Base-by-base conservation (phyloP, 2,113 vertebrate genomes). In the Garra rufa region DNA sequence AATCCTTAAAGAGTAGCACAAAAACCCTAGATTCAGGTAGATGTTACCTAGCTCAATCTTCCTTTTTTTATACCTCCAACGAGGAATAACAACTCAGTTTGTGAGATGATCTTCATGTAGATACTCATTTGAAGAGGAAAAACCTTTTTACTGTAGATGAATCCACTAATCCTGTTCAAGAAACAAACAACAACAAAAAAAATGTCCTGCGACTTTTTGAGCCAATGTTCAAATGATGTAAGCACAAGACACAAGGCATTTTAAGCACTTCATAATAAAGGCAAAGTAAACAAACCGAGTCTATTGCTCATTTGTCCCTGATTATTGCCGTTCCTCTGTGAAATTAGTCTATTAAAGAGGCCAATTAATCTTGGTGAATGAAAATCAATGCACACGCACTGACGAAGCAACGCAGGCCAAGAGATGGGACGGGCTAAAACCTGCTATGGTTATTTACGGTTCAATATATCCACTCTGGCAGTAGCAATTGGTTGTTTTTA, bases 211-310 rank as follows among this genome's bases (percentile, higher is more conserved):
- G 74, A 87, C 46, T 89, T 94, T 94, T 94, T 92, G 94, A 96
- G 94, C 94, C 95, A 95, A 93, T 95, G 93, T 95, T 94, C 92
- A 94, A 94, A 93, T 89, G 92, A 94, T 95, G 94, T 95, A 95
- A 96, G 95, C 95, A 96, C 95, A 96, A 95, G 93, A 94, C 93
- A 95, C 93, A 95, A 94, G 94, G 93, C 93, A 93, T 95, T 95
- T 94, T 94, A 93, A 92, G 93, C 94, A 95, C 95, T 95, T 96
- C 94, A 95, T 95, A 96, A 95, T 95, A 95, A 95, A 95, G 94
- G 94, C 89, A 92, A 94, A 94, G 91, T 91, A 94, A 94, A 86
- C 87, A 89, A 85, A 89, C 57, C 61, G 75, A 83, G 88, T 91
- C 87, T 87, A 83, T 74, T 88, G 89, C 83, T 92, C 81, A 88